Conservation (phyloP, 2,113 vertebrate genomes). For the Atrichornis clamosus region DNA sequence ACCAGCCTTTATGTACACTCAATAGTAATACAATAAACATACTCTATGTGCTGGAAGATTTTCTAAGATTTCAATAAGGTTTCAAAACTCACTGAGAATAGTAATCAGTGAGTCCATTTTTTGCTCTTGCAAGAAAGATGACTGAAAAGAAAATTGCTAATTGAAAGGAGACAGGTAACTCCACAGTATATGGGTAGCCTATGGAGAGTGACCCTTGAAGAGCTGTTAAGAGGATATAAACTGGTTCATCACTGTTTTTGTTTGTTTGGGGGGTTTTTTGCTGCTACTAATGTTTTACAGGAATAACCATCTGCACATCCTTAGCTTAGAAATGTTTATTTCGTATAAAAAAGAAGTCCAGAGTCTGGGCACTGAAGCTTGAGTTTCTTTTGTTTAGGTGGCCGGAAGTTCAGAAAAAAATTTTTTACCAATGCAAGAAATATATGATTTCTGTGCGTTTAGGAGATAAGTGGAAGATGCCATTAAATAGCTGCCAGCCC, state of each 20-base stretch:
- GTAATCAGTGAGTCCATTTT: not conserved
- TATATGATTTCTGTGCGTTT: not conserved
- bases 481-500: not conserved
- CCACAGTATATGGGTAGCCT: not conserved
- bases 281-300: not conserved
- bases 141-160: not conserved
- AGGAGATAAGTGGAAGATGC: not conserved
- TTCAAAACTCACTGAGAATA: not conserved
- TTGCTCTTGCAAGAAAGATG: not conserved
- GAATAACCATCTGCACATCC: not conserved
- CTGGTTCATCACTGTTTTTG: not conserved
- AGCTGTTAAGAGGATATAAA: not conserved
- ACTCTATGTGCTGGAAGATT: not conserved
- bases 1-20: not conserved
- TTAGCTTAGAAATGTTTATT: not conserved
- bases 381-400: not conserved
- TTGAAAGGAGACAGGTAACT: not conserved
- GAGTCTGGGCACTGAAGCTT: not conserved
- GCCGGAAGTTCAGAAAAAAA: not conserved
- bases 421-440: not conserved
- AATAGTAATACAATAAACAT: not conserved
- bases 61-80: not conserved
- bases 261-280: not conserved
- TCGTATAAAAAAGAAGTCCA: not conserved
- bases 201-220: not conserved